Evolutionary conservation across 1,140 invertebrate species (phyloP), one percentile per base, ranked within the genome.

Genomic region (Neodiprion lecontei): DNA sequence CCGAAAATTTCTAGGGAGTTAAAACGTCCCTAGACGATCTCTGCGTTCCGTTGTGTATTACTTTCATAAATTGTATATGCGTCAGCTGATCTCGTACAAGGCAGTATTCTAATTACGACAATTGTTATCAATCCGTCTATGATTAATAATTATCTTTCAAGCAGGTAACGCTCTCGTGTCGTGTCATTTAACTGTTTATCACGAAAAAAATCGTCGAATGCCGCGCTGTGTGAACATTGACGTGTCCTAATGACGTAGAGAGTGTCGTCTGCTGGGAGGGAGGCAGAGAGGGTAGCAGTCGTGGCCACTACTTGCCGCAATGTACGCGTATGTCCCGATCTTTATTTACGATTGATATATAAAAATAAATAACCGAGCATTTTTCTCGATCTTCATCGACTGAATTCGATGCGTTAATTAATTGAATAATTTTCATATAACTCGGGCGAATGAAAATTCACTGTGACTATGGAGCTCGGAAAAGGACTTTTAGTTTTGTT

Each of bases 211-310:
- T 40, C 28, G 5, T 40, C 28, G 5, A 40, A 40, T 40, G 0
- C 5, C 5, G 28, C 28, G 28, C 28, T 40, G 28, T 40, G 28
- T 40, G 28, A 40, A 40, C 28, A 77, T 80, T 82, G 81, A 82
- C 81, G 80, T 82, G 81, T 82, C 80, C 77, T 70, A 80, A 74
- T 82, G 81, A 83, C 81, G 81, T 82, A 82, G 80, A 82, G 80
- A 80, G 79, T 69, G 47, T 40, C 67, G 75, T 74, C 78, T 75
- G 70, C 70, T 17, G 48, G 73, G 47, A 79, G 69, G 65, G 40
- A 80, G 74, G 49, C 74, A 61, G 11, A 9, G 11, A 17, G 53
- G 11, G n/a, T 61, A 61, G 53, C 53, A 14, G 7, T 17, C 11
- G 11, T 61, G 53, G 53, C 8, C n/a, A 12, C n/a, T 17, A 68